Evolutionary conservation across 2,888 invertebrate genomes (phyloP).

Genomic region (Dinocampus coccinellae): DNA sequence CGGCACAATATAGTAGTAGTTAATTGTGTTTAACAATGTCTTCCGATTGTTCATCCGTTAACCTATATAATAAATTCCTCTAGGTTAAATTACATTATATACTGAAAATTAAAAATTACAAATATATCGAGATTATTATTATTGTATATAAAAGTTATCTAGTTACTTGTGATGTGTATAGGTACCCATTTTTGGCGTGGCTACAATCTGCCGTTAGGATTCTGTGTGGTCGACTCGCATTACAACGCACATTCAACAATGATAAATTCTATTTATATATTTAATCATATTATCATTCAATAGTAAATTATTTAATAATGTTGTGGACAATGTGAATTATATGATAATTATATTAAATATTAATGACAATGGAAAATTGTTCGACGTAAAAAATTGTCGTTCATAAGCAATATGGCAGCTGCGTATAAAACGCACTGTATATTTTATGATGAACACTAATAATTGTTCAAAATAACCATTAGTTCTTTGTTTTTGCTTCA

Average conservation of each 20-base stretch:
- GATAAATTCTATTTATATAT: neutral
- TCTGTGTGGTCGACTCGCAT: constrained; percentile 26
- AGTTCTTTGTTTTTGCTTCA: neutral
- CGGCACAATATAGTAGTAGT: constrained; percentile 23
- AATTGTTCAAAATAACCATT: neutral
- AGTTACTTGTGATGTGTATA: constrained; percentile 18
- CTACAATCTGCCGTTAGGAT: constrained; percentile 32
- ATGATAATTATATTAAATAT: neutral
- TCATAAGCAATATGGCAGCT: constrained; percentile 35
- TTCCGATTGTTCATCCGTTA: constrained; percentile 33
- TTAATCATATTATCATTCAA: neutral
- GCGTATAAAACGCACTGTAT: neutral
- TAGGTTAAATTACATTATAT: constrained; percentile 1
- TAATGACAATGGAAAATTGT: neutral
- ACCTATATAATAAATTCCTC: constrained; percentile 23
- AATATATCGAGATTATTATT: no score
- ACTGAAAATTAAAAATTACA: no score
- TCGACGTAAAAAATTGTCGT: neutral
- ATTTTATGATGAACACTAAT: neutral
- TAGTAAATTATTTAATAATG: neutral
- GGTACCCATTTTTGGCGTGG: constrained; percentile 37
- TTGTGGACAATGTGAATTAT: neutral
- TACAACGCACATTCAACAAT: constrained; percentile 16
- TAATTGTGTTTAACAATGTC: constrained; percentile 31
- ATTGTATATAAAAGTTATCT: constrained; percentile 24